Conservation (phyloP, 2,888 invertebrate species). For the Synergus umbraculus region DNA sequence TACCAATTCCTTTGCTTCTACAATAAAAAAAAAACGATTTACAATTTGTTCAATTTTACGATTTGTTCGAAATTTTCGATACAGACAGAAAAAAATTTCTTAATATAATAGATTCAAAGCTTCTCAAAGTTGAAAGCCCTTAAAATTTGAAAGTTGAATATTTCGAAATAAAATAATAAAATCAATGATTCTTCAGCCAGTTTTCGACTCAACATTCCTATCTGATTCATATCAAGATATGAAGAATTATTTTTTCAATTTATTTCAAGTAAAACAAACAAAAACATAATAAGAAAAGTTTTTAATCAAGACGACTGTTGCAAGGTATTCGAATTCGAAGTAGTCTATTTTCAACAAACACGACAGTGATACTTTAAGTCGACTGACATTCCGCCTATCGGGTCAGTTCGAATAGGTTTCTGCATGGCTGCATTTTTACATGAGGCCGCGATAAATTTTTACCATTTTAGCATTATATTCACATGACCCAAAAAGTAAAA, state of each 20-base stretch:
- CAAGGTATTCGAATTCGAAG: neutral
- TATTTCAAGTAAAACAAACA: neutral
- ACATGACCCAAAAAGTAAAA: neutral
- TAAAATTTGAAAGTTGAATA: neutral
- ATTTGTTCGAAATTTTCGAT: neutral
- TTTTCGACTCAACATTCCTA: neutral
- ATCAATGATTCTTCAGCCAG: neutral
- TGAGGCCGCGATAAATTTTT: conserved; percentile 35
- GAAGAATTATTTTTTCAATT: neutral
- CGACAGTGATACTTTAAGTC: neutral
- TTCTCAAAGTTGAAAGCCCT: neutral
- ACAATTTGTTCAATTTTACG: neutral
- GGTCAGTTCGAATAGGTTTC: conserved; percentile 28
- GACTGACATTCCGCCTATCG: conserved; percentile 25
- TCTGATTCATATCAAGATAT: neutral
- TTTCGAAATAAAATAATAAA: neutral
- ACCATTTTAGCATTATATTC: neutral
- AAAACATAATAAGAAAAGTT: neutral
- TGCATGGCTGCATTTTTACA: conserved; percentile 37
- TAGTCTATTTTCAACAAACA: conserved; percentile 36
- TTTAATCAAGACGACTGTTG: conserved; percentile 9
- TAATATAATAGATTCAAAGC: too few species aligned
- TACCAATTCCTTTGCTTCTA: neutral
- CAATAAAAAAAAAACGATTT: neutral
- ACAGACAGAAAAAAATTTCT: neutral